phyloP scores from a whole-genome alignment of 1,140 invertebrate species.

The Hormaphis cornu region DNA sequence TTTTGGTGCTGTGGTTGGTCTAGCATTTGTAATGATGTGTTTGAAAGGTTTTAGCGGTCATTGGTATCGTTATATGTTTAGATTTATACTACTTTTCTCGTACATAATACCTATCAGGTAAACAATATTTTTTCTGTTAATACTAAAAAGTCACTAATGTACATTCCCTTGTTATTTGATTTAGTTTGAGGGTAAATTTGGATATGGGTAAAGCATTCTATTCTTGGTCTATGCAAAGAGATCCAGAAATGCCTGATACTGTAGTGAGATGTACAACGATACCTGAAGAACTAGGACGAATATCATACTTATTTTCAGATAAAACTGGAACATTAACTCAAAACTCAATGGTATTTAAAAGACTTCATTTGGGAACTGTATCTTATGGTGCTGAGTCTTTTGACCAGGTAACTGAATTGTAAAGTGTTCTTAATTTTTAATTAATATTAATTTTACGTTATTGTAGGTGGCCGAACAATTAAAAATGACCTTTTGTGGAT shows the following conservation, averaged over 20 bases:
- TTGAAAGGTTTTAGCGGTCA: constrained; percentile 90
- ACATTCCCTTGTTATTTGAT: constrained; percentile 35
- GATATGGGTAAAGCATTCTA: constrained; percentile 98
- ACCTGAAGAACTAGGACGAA: constrained; percentile 93
- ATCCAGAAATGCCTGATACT: constrained; percentile 84
- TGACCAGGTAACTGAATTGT: constrained; percentile 57
- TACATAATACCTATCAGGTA: constrained; percentile 98
- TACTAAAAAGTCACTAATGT: not conserved
- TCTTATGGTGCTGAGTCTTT: constrained; percentile 81
- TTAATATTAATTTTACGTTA: constrained; percentile 34
- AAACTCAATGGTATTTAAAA: constrained; percentile 98
- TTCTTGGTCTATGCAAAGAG: constrained; percentile 90
- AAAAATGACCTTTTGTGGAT: constrained; percentile 17
- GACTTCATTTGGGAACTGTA: constrained; percentile 81
- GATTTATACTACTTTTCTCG: constrained; percentile 94
- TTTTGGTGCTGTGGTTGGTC: constrained; percentile 81
- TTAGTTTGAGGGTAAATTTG: constrained; percentile 89
- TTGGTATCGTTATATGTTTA: constrained; percentile 94
- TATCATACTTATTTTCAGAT: constrained; percentile 90
- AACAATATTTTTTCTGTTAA: constrained; percentile 36
- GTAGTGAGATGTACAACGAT: constrained; percentile 98
- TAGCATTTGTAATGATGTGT: constrained; percentile 89
- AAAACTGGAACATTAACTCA: constrained; percentile 98
- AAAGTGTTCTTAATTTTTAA: constrained; percentile 34
- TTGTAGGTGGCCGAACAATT: constrained; percentile 29